Conservation (phyloP, 1,140 invertebrate species). For the Formica selysi region DNA sequence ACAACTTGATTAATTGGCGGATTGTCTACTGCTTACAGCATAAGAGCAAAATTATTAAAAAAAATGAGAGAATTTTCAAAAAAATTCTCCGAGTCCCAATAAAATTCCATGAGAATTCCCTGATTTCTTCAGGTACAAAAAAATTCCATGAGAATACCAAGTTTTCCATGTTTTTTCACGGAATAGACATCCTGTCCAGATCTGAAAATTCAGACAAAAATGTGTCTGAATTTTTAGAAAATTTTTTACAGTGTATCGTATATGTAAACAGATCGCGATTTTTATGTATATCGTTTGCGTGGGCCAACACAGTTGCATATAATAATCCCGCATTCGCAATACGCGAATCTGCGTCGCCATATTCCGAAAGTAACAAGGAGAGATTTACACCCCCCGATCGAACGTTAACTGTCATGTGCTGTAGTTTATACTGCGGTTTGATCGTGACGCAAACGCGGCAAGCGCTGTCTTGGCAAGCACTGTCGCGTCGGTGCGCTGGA, state of each 20-base stretch:
- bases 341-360: not conserved
- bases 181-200: too few relatives aligned
- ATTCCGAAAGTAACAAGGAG: slow-evolving; percentile 26
- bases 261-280: not conserved
- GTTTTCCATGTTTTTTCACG: too few relatives aligned
- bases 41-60: too few relatives aligned
- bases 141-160: too few relatives aligned
- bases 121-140: too few relatives aligned
- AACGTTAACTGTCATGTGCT: slow-evolving; percentile 15
- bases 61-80: too few relatives aligned
- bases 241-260: not conserved
- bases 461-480: slow-evolving; percentile 51
- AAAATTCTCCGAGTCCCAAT: too few relatives aligned
- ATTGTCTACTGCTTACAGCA: too few relatives aligned
- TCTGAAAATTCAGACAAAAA: too few relatives aligned
- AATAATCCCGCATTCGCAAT: slow-evolving; percentile 18
- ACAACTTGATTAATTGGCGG: too few relatives aligned
- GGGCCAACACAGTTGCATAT: not conserved
- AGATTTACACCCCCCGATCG: slow-evolving; percentile 14
- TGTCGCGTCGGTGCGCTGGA: not conserved
- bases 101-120: too few relatives aligned
- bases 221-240: too few relatives aligned
- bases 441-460: slow-evolving; percentile 53
- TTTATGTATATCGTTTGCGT: not conserved
- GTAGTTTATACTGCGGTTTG: slow-evolving; percentile 28